These are phyloP conservation scores for Phortica variegata DNA, from an alignment of 1,140 invertebrate genomes.

Conservation along the genomic window DNA sequence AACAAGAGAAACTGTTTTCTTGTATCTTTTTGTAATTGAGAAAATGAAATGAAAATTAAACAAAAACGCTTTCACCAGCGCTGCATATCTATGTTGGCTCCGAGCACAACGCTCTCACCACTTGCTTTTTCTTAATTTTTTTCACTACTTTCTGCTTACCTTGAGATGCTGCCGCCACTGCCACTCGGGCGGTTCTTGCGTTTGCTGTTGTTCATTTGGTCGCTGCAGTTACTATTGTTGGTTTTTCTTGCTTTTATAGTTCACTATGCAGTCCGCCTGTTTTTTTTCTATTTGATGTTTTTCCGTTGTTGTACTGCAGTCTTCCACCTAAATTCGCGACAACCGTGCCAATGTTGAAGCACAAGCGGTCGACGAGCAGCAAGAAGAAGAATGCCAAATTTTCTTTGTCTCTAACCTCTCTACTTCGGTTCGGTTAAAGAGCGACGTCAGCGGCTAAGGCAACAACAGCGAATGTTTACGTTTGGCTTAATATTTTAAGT, in stretches of 20 bases:
- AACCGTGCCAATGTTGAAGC: too few relatives aligned
- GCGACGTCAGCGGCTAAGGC: too few relatives aligned
- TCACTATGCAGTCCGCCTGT: too few relatives aligned
- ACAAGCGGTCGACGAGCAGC: slow-evolving; percentile 17
- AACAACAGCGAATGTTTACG: too few relatives aligned
- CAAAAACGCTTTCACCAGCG: slow-evolving; percentile 27
- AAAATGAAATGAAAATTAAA: slow-evolving; percentile 8
- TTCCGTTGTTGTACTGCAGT: slow-evolving; percentile 15
- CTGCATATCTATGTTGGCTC: slow-evolving; percentile 17
- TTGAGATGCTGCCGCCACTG: slow-evolving; percentile 42
- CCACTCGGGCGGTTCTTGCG: slow-evolving; percentile 53
- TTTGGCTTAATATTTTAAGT: too few relatives aligned
- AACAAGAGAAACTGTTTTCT: too few relatives aligned
- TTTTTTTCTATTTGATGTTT: too few relatives aligned
- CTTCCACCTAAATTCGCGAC: too few relatives aligned
- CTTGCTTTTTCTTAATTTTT: slow-evolving; percentile 12
- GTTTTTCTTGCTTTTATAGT: slow-evolving; percentile 19
- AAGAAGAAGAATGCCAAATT: too few relatives aligned
- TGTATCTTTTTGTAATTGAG: too few relatives aligned
- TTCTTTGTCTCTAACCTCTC: slow-evolving; percentile 6
- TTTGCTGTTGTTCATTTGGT: slow-evolving; percentile 49
- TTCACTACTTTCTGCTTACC: slow-evolving; percentile 43
- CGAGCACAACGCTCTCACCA: slow-evolving; percentile 19
- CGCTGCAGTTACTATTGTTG: slow-evolving; percentile 1
- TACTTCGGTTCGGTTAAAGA: too few relatives aligned